Evolutionary conservation across 2,888 invertebrate genomes (phyloP), one percentile per base, ranked within the genome.

Genomic region (Drosophila suboccidentalis): DNA sequence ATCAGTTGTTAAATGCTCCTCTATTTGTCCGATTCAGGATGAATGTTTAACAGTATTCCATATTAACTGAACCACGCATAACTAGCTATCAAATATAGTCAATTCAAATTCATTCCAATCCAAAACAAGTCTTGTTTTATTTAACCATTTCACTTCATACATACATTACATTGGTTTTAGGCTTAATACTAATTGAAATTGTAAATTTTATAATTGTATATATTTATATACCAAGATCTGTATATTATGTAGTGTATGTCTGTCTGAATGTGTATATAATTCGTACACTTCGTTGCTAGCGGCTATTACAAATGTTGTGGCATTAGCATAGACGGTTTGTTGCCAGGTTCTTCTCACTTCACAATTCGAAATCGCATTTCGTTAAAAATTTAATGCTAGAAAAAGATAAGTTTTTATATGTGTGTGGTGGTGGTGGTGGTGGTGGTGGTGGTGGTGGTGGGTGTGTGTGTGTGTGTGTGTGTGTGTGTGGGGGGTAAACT

Each of bases 91-190:
- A 29, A 26, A 4, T 47, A 1, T 2, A 15, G 8, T 1, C 6
- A 29, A 17, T 32, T 19, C 39, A 50, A 29, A 17, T 32, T 19
- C 39, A 50, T 62, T 65, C 63, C 70, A 82, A 79, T 77, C 71
- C 71, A 74, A 81, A 81, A 83, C 78, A 81, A 83, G 81, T 68
- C 61, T 62, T 39, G 5, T 71, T 80, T 85, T 84, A 82, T 84
- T 81, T 65, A 84, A 78, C 76, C 76, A 71, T 71, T 76, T 67
- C 58, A 57, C 46, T 67, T 63, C 57, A 60, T 60, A 64, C 57
- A 59, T 60, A 55, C 53, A 55, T 68, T 64, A 68, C 55, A 68
- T 76, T 26, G 34, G 54, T 71, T 44, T 51, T 44, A 29, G 4
- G 15, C 61, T 73, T 69, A 78, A 57, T 62, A 60, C 69, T 69